Conservation (phyloP, 2,113 vertebrate genomes). For the Brachypodius melanocephalos region DNA sequence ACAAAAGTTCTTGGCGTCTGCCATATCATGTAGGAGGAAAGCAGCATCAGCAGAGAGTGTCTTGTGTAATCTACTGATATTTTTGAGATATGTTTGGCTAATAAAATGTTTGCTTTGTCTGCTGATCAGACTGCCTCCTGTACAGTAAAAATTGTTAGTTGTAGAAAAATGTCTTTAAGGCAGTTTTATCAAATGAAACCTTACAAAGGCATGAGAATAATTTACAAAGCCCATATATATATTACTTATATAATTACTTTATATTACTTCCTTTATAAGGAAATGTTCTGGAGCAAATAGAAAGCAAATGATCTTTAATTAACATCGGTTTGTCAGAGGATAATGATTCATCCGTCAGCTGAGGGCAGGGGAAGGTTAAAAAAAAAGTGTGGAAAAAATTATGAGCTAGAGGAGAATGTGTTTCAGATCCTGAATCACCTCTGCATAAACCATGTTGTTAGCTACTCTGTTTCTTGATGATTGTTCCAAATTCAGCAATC, state of each 20-base stretch:
- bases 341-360: conserved; percentile 12
- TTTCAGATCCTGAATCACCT: background rate
- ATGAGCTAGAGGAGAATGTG: background rate
- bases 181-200: background rate
- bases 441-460: background rate
- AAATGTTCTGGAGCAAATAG: background rate
- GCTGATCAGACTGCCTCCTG: background rate
- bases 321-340: background rate
- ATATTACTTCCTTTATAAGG: no score
- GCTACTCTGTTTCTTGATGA: background rate
- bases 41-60: background rate
- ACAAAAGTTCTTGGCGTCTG: conserved; percentile 5
- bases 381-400: background rate
- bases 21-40: background rate
- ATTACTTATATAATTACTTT: no score
- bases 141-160: background rate
- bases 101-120: background rate
- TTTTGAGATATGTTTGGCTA: background rate
- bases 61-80: conserved; percentile 20
- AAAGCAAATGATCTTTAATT: background rate
- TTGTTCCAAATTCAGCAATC: background rate
- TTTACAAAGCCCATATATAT: background rate
- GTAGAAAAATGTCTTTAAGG: background rate
- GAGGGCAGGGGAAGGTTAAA: background rate
- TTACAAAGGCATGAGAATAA: background rate